phyloP scores from a whole-genome alignment of 2,113 vertebrate species.

The Egretta garzetta region DNA sequence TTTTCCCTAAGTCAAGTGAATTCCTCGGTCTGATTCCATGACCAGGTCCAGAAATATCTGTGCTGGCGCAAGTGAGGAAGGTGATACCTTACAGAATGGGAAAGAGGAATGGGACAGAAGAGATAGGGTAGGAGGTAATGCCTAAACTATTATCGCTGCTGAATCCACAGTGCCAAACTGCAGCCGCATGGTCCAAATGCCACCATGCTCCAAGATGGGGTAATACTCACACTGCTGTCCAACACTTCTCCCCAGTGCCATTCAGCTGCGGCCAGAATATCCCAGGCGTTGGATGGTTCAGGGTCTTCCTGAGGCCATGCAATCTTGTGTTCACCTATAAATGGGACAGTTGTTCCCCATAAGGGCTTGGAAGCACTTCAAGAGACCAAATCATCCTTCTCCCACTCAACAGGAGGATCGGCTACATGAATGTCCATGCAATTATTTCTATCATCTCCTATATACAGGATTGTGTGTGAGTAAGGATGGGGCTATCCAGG shows the following conservation, averaged over 20 bases:
- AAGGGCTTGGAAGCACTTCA: not conserved
- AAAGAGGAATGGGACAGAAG: not conserved
- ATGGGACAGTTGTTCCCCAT: not conserved
- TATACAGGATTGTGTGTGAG: no score
- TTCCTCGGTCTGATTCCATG: not conserved
- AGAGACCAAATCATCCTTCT: not conserved
- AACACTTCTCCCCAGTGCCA: not conserved
- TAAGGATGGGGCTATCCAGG: not conserved
- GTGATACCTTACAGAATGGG: not conserved
- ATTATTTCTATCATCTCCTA: not conserved
- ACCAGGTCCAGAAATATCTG: not conserved
- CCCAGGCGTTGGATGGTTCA: not conserved
- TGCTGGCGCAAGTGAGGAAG: not conserved
- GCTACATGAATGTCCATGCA: not conserved
- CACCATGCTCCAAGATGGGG: not conserved
- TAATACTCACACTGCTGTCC: not conserved
- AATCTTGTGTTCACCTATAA: not conserved
- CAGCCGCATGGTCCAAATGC: not conserved
- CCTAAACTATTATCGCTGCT: not conserved
- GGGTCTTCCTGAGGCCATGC: not conserved
- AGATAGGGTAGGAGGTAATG: not conserved
- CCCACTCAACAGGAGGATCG: not conserved
- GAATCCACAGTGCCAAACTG: not conserved
- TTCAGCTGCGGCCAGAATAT: not conserved
- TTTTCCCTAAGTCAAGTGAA: not conserved